A percentile compares a stretch with the other conserved stretches of the same genome.
Evolutionary conservation across 2,888 invertebrate genomes (phyloP).

Genomic region (Lysandra bellargus): DNA sequence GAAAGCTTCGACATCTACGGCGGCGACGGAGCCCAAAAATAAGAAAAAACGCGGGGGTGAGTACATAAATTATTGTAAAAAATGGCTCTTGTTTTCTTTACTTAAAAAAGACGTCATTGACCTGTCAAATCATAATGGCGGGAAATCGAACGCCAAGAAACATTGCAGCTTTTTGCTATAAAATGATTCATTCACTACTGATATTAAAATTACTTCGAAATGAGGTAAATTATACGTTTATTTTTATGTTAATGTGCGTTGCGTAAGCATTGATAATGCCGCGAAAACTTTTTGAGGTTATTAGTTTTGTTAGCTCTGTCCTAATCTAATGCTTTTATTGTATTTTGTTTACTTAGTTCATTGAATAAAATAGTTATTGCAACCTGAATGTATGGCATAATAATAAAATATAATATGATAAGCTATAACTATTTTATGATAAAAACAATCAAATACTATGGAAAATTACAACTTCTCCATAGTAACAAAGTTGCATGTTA

Average conservation of each 20-base stretch:
- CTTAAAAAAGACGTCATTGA: slow-evolving; percentile 74
- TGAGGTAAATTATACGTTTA: slow-evolving; percentile 35
- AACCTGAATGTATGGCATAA: too few relatives aligned
- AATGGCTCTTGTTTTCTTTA: slow-evolving; percentile 74
- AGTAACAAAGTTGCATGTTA: not conserved
- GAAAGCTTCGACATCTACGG: slow-evolving; percentile 61
- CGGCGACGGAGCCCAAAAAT: slow-evolving; percentile 66
- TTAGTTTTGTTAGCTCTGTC: slow-evolving; percentile 38
- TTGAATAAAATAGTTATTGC: too few relatives aligned
- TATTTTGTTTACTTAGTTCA: too few relatives aligned
- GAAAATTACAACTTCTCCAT: not conserved
- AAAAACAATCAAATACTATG: not conserved
- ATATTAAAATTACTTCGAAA: slow-evolving; percentile 20
- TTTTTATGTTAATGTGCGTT: slow-evolving; percentile 43
- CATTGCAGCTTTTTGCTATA: slow-evolving; percentile 44
- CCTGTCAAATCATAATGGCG: slow-evolving; percentile 78
- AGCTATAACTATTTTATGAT: not conserved
- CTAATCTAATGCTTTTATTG: too few relatives aligned
- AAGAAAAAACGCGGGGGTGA: slow-evolving; percentile 78
- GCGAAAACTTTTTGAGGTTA: slow-evolving; percentile 53
- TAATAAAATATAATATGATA: too few relatives aligned
- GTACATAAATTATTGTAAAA: slow-evolving; percentile 47
- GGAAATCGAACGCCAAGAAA: slow-evolving; percentile 61
- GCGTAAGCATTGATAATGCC: slow-evolving; percentile 47
- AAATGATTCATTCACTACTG: not conserved